Evolutionary conservation across 2,888 invertebrate genomes (phyloP).

Genomic region (Eupithecia inturbata): DNA sequence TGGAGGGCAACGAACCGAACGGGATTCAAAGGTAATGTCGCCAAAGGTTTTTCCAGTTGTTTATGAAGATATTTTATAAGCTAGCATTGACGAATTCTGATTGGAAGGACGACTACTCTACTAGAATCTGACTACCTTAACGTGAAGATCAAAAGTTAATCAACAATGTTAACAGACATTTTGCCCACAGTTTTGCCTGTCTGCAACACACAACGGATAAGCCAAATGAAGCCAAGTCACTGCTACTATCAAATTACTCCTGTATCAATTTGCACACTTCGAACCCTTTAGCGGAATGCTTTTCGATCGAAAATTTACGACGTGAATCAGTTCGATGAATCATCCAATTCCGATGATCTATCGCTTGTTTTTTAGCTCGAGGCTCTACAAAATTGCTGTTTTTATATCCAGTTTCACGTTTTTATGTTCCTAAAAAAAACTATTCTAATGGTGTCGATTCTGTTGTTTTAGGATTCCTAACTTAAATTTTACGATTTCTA

Average conservation of each 20-base stretch:
- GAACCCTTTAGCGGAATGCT: constrained; percentile 68
- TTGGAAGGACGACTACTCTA: no score
- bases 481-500: no score
- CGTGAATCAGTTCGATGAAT: constrained; percentile 67
- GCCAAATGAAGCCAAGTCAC: constrained; percentile 61
- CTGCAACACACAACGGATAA: constrained; percentile 62
- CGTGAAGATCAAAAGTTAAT: not conserved
- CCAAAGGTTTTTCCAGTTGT: constrained; percentile 29
- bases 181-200: constrained; percentile 50
- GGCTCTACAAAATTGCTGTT: constrained; percentile 37
- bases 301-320: constrained; percentile 63
- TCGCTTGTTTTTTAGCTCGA: constrained; percentile 43
- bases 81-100: not conserved
- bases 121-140: not conserved
- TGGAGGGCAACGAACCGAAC: constrained; percentile 46
- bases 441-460: no score
- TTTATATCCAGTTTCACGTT: constrained; percentile 37
- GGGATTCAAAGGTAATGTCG: constrained; percentile 40
- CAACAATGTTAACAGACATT: no score
- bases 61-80: constrained; percentile 16
- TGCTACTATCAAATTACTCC: constrained; percentile 63
- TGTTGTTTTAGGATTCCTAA: no score
- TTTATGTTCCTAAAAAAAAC: constrained; percentile 28
- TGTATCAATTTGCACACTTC: constrained; percentile 62
- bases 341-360: constrained; percentile 59